Percentiles rank a stretch among this genome's conserved stretches.
These are phyloP conservation scores for Drosophila formosana DNA, from an alignment of 2,888 invertebrate genomes.

Conservation along the genomic window DNA sequence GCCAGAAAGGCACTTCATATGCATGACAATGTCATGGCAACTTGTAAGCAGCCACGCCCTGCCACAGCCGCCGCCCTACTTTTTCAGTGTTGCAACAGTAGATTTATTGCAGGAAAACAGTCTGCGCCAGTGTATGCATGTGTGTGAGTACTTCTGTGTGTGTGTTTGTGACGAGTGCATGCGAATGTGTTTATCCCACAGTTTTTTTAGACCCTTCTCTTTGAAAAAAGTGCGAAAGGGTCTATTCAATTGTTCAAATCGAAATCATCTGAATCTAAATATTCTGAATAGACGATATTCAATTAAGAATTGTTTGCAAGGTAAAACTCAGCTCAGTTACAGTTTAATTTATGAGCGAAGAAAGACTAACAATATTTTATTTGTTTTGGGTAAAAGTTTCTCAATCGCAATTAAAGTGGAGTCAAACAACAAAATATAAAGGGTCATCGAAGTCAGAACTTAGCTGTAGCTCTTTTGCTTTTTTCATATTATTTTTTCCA, in stretches of 20 bases:
- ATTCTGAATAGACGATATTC: too few relatives aligned
- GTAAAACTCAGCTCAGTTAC: too few relatives aligned
- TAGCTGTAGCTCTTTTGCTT: too few relatives aligned
- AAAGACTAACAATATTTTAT: background rate
- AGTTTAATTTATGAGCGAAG: too few relatives aligned
- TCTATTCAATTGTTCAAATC: too few relatives aligned
- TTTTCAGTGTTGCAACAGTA: constrained; percentile 27
- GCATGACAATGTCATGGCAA: constrained; percentile 79
- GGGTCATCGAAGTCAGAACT: too few relatives aligned
- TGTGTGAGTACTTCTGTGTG: constrained; percentile 11
- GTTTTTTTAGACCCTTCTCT: background rate
- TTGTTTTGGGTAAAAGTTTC: background rate
- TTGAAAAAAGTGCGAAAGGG: too few relatives aligned
- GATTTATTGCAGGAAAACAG: constrained; percentile 71
- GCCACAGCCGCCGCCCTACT: constrained; percentile 22
- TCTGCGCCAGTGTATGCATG: constrained; percentile 2
- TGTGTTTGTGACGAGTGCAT: constrained; percentile 14
- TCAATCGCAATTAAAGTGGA: too few relatives aligned
- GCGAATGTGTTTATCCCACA: constrained; percentile 22
- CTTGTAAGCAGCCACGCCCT: constrained; percentile 67
- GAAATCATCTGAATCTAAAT: too few relatives aligned
- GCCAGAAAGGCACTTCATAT: constrained; percentile 61
- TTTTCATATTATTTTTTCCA: constrained; percentile 13
- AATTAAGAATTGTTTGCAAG: too few relatives aligned
- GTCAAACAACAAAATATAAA: too few relatives aligned